Conservation (phyloP, 2,113 vertebrate species). For the Amblyornis subalaris region DNA sequence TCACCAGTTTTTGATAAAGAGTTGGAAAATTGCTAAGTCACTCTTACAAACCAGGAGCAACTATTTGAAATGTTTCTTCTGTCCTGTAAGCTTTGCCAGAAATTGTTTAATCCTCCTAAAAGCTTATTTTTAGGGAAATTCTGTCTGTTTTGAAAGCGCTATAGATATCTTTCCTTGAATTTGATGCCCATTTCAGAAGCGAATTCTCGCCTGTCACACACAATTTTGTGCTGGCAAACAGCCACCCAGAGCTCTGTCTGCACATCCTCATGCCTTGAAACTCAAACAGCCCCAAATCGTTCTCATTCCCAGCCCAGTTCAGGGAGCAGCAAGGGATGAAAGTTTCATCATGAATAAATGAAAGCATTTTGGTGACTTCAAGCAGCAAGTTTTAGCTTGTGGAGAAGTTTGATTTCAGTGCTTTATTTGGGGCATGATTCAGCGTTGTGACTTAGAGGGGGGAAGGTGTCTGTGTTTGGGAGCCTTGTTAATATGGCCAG, state of each 20-base stretch:
- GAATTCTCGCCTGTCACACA: not conserved
- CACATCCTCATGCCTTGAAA: not conserved
- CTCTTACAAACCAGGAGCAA: not conserved
- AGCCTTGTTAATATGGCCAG: not conserved
- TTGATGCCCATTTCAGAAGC: not conserved
- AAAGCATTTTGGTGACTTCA: not conserved
- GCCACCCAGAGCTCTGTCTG: not conserved
- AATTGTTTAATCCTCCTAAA: not conserved
- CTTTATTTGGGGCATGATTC: not conserved
- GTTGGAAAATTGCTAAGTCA: not conserved
- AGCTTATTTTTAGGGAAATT: not conserved
- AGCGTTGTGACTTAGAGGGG: rapidly evolving
- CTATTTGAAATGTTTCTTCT: not conserved
- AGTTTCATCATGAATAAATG: not conserved
- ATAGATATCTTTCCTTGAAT: not conserved
- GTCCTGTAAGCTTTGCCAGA: not conserved
- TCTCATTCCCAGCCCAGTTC: not conserved
- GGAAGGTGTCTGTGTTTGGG: not conserved
- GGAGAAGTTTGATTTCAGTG: not conserved
- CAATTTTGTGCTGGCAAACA: not conserved
- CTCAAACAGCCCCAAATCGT: not conserved
- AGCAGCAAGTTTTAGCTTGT: not conserved
- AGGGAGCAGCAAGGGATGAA: not conserved
- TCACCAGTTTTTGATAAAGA: not conserved
- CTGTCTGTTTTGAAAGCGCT: not conserved